Evolutionary conservation across 1,140 invertebrate species (phyloP), one percentile per base, ranked within the genome.

Genomic region (Lerema accius): DNA sequence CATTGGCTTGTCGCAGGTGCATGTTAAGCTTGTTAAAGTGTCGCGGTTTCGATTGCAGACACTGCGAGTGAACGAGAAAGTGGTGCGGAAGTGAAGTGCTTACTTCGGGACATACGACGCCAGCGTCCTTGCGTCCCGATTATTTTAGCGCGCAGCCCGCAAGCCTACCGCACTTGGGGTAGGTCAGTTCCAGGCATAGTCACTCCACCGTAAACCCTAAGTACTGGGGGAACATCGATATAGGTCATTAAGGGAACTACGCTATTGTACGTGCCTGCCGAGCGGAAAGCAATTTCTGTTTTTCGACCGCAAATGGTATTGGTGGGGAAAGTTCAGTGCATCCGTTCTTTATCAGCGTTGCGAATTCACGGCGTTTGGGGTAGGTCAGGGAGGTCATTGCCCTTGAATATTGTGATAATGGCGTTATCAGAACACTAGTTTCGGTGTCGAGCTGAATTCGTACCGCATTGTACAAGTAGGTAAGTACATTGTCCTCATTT

Each of bases 201-300:
- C 80, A 86, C 75, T 86, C 78, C 56, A 82, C 69, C 76, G 83
- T 76, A 81, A 86, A 71, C 84, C 81, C 86, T 89, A 89, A 89
- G 77, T 82, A 73, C 75, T 69, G 80, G 81, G 86, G 82, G 84
- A 82, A 69, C 72, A 68, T 71, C 70, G 72, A 89, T 86, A 71
- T 89, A 88, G 86, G 86, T 87, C 86, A 84, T 84, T 62, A 76
- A 82, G 80, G 80, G 84, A 77, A 74, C 75, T 46, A 59, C 63
- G 19, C 63, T 51, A 71, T 65, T 70, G 68, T 67, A 71, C 67
- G 68, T 67, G 79, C 63, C 67, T 65, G 74, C 75, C 63, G 45
- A 69, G 71, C 78, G 76, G 78, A 76, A 81, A 83, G 67, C 78
- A 72, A 72, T 75, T 76, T 76, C 66, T 68, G 65, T 65, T 72